Percentiles rank a stretch among this genome's conserved stretches.
Evolutionary conservation across 2,113 vertebrate species (phyloP).

Genomic region (Microtus ochrogaster): DNA sequence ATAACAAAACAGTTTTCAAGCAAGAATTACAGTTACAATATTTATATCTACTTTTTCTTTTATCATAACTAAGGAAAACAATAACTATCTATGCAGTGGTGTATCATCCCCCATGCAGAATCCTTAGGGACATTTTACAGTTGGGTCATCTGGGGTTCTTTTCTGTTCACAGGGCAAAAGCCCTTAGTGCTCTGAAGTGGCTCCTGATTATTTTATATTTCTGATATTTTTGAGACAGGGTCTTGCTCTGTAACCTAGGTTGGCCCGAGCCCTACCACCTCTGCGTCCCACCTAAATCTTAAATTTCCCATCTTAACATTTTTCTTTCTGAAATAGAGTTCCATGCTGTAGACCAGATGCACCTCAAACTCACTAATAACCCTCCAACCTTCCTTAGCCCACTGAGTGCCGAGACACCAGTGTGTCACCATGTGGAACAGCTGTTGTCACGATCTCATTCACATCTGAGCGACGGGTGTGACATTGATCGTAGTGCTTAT

Average conservation of each 20-base stretch:
- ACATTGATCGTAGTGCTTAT: background rate
- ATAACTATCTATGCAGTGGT: background rate
- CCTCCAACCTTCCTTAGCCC: background rate
- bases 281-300: too few species aligned
- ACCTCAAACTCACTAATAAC: background rate
- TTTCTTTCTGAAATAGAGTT: background rate
- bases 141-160: background rate
- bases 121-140: background rate
- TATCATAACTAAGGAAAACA: too few species aligned
- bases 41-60: too few species aligned
- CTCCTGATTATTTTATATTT: background rate
- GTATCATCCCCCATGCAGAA: too few species aligned
- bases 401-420: background rate
- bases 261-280: too few species aligned
- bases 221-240: background rate
- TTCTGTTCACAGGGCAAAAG: background rate
- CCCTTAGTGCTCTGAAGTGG: background rate
- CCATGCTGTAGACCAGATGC: background rate
- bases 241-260: background rate
- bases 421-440: too few species aligned
- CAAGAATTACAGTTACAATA: too few species aligned
- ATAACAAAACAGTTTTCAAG: too few species aligned
- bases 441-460: background rate
- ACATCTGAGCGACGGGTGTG: background rate
- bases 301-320: background rate